Evolutionary conservation across 2,113 vertebrate genomes (phyloP), one percentile per base, ranked within the genome.

Genomic region (Rhynchomys soricoides): DNA sequence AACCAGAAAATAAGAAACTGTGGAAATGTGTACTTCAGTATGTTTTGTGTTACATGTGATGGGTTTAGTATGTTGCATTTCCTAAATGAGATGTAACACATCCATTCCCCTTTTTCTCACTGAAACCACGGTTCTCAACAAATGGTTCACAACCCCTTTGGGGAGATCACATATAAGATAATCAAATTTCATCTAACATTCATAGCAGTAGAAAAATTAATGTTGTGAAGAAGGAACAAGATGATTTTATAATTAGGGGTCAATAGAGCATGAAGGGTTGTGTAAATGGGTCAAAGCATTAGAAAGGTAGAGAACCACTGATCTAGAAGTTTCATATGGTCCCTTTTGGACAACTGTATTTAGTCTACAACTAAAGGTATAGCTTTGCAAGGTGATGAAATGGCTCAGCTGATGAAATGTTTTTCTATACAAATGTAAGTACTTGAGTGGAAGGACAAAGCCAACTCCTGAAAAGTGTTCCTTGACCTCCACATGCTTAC

Each of bases 31-130:
- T 37, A 13, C 62, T 91, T 71, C 55, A 70, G 59, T 70, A 79
- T 50, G 31, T 93, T 93, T 92, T 73, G 52, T 93, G 29, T 89
- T 86, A 29, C 40, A 6, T 86, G 31, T 90, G 22, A 77, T 86
- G 29, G 91, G 45, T 2, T 26, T 50, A 74, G 34, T 64, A 2
- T 22, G 40, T 66, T 62, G 24, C 37, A 75, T n/a, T 75, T 77
- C 10, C 43, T 75, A 43, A 43, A 40, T 40, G 75, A 81, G 19
- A 8, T 86, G 5, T 7, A 68, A 92, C 68, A 43, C 1, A 16
- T 43, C 85, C 48, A 31, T 40, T 93, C 50, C 22, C 66, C 85
- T 62, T 71, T 26, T 59, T 24, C 2, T 13, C 73, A 3, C 15
- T 45, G 43, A 15, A 85, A 5, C 2, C 22, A n/a, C 40, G 37